Evolutionary conservation across 2,888 invertebrate genomes (phyloP).

Genomic region (Drosophila diplacantha): DNA sequence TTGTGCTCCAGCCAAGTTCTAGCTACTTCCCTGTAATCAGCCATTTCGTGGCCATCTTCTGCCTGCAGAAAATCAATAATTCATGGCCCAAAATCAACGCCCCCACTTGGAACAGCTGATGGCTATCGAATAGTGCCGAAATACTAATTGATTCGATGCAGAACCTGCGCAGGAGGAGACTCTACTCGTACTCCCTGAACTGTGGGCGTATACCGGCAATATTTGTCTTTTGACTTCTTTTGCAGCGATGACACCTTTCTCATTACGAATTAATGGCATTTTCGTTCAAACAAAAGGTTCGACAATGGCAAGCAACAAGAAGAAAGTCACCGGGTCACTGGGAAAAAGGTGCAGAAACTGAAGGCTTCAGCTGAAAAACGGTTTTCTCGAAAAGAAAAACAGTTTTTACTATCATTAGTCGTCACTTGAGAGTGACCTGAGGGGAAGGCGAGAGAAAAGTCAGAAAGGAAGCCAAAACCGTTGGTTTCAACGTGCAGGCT

Average conservation of each 20-base stretch:
- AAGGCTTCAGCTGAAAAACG: conserved; percentile 30
- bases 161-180: conserved; percentile 50
- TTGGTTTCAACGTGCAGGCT: conserved; percentile 33
- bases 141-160: conserved; percentile 73
- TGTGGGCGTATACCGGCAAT: conserved; percentile 60
- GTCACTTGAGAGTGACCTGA: conserved; percentile 46
- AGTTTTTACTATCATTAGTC: conserved; percentile 66
- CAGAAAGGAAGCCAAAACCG: conserved; percentile 36
- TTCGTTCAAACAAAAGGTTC: conserved; percentile 47
- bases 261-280: conserved; percentile 74
- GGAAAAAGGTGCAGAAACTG: conserved; percentile 44
- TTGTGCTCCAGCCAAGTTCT: background rate
- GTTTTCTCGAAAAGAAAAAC: conserved; percentile 52
- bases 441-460: conserved; percentile 8
- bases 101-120: conserved; percentile 59
- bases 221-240: conserved; percentile 68
- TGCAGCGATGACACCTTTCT: conserved; percentile 69
- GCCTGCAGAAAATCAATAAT: conserved; percentile 22
- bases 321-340: conserved; percentile 42
- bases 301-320: conserved; percentile 28
- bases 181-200: conserved; percentile 9
- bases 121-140: conserved; percentile 42
- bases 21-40: background rate
- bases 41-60: conserved; percentile 9
- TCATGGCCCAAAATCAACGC: conserved; percentile 37